phyloP scores from a whole-genome alignment of 2,797 vertebrate species.

The Podarcis siculus region DNA sequence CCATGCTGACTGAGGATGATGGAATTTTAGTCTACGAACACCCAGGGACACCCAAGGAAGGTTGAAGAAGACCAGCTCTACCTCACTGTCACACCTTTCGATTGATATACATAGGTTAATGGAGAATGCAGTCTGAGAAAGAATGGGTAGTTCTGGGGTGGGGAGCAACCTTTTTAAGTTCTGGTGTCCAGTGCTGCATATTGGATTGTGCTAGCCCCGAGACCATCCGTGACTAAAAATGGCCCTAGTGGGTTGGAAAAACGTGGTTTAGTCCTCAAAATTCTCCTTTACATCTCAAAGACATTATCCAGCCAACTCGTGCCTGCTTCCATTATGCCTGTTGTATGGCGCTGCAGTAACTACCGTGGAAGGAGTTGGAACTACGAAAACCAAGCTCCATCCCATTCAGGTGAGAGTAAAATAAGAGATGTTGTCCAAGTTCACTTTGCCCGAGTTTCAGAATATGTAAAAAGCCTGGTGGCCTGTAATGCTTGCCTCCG shows the following conservation, averaged over 20 bases:
- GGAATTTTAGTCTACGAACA: too few relatives aligned
- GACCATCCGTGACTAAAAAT: neutral
- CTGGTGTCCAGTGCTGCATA: neutral
- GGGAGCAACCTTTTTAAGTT: neutral
- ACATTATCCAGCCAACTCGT: constrained; percentile 82
- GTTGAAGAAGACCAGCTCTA: neutral
- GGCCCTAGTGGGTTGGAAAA: neutral
- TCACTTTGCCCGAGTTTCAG: neutral
- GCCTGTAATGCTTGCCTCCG: neutral
- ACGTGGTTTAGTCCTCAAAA: neutral
- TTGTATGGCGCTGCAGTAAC: constrained; percentile 82
- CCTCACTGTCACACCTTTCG: neutral
- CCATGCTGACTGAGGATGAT: too few relatives aligned
- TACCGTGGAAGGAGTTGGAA: constrained; percentile 85
- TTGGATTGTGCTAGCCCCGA: neutral
- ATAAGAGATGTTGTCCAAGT: neutral
- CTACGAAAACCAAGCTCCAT: constrained; percentile 81
- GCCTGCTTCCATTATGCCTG: constrained; percentile 82
- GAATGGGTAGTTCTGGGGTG: neutral
- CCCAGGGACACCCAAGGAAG: too few relatives aligned
- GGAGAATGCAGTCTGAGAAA: neutral
- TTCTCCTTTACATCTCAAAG: constrained; percentile 67
- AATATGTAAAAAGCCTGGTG: too few relatives aligned
- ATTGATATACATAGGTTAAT: neutral
- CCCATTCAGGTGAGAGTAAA: constrained; percentile 79